Evolutionary conservation across 2,797 vertebrate genomes (phyloP).

Genomic region (Allobates femoralis): DNA sequence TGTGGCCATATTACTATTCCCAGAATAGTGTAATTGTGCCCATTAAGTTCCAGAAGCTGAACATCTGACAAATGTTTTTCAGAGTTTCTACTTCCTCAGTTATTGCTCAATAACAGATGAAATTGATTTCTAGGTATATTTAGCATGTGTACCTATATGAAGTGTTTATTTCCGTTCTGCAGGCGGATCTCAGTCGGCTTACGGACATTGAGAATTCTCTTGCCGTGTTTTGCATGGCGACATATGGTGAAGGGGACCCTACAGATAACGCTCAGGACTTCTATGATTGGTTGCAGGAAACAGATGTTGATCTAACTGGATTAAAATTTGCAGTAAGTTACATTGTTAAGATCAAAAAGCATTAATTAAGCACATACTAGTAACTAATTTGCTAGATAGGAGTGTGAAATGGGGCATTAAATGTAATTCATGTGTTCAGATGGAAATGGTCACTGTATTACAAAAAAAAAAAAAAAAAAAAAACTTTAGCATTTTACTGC

Average conservation of each 20-base stretch:
- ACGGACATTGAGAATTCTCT: slow-evolving; percentile 90
- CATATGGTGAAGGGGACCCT: slow-evolving; percentile 95
- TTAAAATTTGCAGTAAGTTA: slow-evolving; percentile 88
- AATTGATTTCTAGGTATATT: not conserved
- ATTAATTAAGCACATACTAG: not conserved
- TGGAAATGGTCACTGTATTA: too few species aligned
- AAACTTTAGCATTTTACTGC: too few species aligned
- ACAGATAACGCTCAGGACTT: slow-evolving; percentile 98
- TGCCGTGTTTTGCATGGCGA: slow-evolving; percentile 97
- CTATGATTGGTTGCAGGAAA: slow-evolving; percentile 96
- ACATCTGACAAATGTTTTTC: not conserved
- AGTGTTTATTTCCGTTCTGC: slow-evolving; percentile 15
- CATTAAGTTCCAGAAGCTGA: not conserved
- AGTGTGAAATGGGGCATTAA: not conserved
- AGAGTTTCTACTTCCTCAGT: not conserved
- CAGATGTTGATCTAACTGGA: slow-evolving; percentile 83
- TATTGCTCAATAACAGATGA: not conserved
- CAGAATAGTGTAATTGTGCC: not conserved
- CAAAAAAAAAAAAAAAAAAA: too few species aligned
- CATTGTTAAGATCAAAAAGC: not conserved
- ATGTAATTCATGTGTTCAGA: not conserved
- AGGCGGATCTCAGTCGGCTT: slow-evolving; percentile 90
- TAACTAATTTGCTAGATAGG: not conserved
- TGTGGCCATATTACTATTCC: not conserved
- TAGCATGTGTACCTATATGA: not conserved